Base-by-base conservation (phyloP, 37 sponge, comb jelly and placozoan genomes). In the Hexactinellida sp. region DNA sequence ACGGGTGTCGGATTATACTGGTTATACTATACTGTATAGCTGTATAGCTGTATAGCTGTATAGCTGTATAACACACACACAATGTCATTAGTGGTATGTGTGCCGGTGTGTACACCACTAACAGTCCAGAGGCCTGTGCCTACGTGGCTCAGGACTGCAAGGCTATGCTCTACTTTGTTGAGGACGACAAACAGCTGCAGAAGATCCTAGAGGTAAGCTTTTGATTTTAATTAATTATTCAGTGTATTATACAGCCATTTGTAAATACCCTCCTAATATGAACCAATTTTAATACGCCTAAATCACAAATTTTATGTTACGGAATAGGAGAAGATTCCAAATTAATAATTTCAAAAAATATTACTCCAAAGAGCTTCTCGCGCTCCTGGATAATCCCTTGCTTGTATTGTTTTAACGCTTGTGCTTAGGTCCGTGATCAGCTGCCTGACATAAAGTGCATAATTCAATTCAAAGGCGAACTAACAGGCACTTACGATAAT, bases 381-480 rank as follows among this genome's bases (percentile, higher is more conserved):
- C n/a, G n/a, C n/a, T n/a, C n/a, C n/a, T n/a, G n/a, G n/a, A n/a
- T n/a, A n/a, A n/a, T n/a, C n/a, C n/a, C n/a, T n/a, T n/a, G n/a
- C n/a, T n/a, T n/a, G n/a, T 41, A 13, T 41, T 41, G 47, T 41
- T 16, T 37, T 37, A 21, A 16, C 24, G 21, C 7, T 38, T 83
- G 7, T 83, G 38, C 0, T 54, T 82, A 95, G 96, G 37, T 96
- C 10, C 87, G 91, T 52, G 92, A 93, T 37, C 82, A 54, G 32
- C 92, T 93, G 21, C 96, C 96, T 76, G 84, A 93, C 47, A 71
- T 96, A 83, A 94, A 94, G 88, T 95, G 93, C 37, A 91, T 96
- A 55, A 91, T 96, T 0, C 97, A 94, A 55, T 96, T 94, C 89
- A 94, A 88, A 55, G 97, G 97, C n/a, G 85, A 91, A 37, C 83